phyloP scores from a whole-genome alignment of 2,113 vertebrate species.

The Urocitellus parryii region DNA sequence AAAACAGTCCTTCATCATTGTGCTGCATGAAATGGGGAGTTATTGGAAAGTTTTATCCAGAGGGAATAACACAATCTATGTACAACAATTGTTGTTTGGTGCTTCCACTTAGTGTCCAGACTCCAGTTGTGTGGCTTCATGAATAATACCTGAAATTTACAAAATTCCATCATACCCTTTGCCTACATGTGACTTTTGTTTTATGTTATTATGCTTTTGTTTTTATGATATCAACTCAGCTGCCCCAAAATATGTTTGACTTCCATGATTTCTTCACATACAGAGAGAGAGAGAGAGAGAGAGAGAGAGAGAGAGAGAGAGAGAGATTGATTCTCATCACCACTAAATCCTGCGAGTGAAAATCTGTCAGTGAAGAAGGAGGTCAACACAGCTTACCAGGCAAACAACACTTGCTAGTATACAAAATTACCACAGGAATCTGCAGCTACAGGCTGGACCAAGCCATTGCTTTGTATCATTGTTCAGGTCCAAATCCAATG shows the following conservation, averaged over 20 bases:
- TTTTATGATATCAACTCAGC: constrained; percentile 6
- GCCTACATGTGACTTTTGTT: background rate
- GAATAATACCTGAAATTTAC: background rate
- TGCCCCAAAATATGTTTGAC: background rate
- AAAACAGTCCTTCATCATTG: background rate
- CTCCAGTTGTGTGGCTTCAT: background rate
- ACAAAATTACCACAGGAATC: background rate
- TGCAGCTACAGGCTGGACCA: background rate
- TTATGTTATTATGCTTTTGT: background rate
- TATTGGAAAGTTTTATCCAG: background rate
- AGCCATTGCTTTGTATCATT: background rate
- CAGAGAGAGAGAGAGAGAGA: too few relatives aligned
- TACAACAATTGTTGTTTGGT: background rate
- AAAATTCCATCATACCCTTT: background rate
- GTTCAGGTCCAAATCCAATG: background rate
- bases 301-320: too few relatives aligned
- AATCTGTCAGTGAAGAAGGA: background rate
- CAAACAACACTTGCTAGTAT: background rate
- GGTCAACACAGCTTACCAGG: background rate
- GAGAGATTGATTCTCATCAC: background rate
- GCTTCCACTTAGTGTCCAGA: background rate
- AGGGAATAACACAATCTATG: background rate
- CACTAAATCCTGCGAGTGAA: background rate
- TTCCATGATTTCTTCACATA: background rate
- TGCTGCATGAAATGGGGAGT: background rate